Percentiles rank a stretch among this genome's conserved stretches.
phyloP scores from a whole-genome alignment of 2,113 vertebrate genomes.

The Ochotona curzoniae region DNA sequence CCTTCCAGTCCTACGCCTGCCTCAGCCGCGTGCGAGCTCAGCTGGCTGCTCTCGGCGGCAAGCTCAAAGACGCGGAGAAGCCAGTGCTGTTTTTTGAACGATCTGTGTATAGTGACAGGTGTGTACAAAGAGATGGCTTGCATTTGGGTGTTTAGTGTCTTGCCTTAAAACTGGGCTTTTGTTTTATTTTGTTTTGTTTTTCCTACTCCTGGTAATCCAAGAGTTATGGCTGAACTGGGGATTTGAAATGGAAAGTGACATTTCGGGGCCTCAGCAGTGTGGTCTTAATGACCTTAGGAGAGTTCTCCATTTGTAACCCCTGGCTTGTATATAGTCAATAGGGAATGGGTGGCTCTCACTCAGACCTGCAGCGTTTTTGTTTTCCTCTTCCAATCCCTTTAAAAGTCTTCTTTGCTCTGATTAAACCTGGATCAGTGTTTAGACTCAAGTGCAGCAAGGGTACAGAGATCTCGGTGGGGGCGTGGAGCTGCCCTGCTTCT shows the following conservation, averaged over 20 bases:
- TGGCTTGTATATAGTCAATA: background rate
- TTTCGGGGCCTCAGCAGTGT: constrained; percentile 12
- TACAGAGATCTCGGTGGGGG: background rate
- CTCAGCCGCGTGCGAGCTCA: constrained; percentile 95
- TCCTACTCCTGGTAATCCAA: background rate
- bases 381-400: background rate
- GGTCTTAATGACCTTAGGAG: background rate
- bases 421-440: constrained; percentile 28
- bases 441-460: background rate
- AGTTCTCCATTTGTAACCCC: constrained; percentile 12
- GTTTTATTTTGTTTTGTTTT: background rate
- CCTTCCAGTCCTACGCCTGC: constrained; percentile 96
- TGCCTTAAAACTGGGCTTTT: constrained; percentile 1
- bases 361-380: constrained; percentile 33
- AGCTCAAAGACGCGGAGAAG: constrained; percentile 85
- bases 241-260: constrained; percentile 41
- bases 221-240: background rate
- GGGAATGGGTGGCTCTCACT: background rate
- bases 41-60: constrained; percentile 87
- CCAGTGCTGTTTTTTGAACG: constrained; percentile 95
- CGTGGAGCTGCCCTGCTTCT: constrained; percentile 8
- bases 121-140: background rate
- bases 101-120: constrained; percentile 98
- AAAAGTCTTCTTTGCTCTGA: constrained; percentile 21
- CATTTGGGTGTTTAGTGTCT: background rate